Evolutionary conservation across 2,113 vertebrate species (phyloP).

Genomic region (Eleginops maclovinus): DNA sequence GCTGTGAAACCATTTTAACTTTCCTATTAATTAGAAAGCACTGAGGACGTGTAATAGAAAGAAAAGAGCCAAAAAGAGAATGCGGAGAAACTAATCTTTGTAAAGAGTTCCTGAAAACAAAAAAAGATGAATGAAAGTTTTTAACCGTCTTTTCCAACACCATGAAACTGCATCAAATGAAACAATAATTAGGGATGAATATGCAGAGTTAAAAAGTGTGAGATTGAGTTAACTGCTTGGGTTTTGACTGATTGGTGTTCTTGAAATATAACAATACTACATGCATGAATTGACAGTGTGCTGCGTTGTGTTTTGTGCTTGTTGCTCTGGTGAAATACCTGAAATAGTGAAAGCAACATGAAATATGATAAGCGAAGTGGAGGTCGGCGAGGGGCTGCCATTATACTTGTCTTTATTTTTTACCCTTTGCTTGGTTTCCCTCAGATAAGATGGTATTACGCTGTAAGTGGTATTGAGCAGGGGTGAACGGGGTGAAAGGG

Average conservation of each 20-base stretch:
- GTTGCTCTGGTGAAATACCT: conserved; percentile 18
- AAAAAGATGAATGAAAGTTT: no score
- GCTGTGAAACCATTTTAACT: conserved; percentile 9
- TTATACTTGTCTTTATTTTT: conserved; percentile 14
- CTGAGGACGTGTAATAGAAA: neutral
- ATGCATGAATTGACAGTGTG: conserved; percentile 13
- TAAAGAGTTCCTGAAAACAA: no score
- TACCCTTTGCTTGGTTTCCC: neutral
- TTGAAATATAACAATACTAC: neutral
- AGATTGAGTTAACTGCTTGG: neutral
- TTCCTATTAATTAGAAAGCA: neutral
- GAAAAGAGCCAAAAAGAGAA: conserved; percentile 1
- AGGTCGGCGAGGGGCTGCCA: neutral
- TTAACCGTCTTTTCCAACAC: no score
- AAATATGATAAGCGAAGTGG: conserved; percentile 1
- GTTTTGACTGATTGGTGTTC: neutral
- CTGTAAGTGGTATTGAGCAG: conserved; percentile 12
- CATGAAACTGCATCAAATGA: no score
- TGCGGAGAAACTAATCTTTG: no score
- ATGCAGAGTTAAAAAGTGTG: neutral
- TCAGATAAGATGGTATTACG: conserved; percentile 26
- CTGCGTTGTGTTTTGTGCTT: conserved; percentile 24
- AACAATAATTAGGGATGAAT: no score
- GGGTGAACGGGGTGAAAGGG: no score
- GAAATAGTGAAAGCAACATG: conserved; percentile 3